Evolutionary conservation across 2,113 vertebrate genomes (phyloP).

Genomic region (Pteruthius melanotis): DNA sequence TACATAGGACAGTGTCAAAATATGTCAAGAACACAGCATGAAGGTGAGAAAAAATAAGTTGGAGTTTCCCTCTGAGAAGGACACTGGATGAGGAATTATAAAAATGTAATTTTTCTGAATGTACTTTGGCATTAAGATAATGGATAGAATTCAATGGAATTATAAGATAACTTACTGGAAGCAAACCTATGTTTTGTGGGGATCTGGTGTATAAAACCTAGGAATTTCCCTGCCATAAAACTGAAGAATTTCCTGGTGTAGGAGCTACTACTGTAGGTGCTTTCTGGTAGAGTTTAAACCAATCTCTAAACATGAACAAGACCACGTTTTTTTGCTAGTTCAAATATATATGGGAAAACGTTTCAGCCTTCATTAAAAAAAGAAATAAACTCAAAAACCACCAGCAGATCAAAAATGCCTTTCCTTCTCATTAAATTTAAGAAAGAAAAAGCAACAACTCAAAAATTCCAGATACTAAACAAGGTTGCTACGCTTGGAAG

Average conservation of each 20-base stretch:
- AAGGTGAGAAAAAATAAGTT: neutral
- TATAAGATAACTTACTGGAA: neutral
- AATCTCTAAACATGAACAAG: neutral
- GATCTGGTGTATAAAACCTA: neutral
- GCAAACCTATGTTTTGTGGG: neutral
- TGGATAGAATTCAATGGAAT: neutral
- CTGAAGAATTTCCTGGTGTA: neutral
- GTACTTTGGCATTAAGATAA: neutral
- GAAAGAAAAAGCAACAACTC: fast-evolving
- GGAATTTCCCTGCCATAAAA: neutral
- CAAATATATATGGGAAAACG: neutral
- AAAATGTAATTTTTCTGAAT: neutral
- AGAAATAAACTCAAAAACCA: neutral
- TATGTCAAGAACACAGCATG: neutral
- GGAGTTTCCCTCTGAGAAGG: neutral
- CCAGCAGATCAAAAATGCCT: neutral
- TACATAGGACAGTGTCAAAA: neutral
- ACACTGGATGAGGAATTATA: neutral
- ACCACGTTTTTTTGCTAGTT: neutral
- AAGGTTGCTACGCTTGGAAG: neutral
- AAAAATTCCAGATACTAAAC: neutral
- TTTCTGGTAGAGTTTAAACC: neutral
- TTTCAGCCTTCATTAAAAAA: neutral
- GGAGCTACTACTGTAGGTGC: neutral
- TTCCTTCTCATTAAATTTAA: neutral